phyloP scores from a whole-genome alignment of 2,113 vertebrate species.

The Hemiscyllium ocellatum region DNA sequence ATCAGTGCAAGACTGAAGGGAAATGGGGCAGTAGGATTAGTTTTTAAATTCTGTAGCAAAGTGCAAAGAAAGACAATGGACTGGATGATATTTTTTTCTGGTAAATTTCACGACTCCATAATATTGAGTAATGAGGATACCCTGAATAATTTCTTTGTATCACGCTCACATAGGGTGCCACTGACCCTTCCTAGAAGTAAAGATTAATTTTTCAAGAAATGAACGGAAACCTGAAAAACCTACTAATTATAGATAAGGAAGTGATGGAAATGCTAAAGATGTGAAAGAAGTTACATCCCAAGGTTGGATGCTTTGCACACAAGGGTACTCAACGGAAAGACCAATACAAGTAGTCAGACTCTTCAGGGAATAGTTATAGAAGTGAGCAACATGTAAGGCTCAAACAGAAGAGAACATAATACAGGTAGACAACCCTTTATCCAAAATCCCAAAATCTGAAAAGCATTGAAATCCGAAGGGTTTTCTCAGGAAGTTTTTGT shows the following conservation, averaged over 20 bases:
- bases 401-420: background rate
- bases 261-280: conserved; percentile 1
- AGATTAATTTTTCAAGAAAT: background rate
- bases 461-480: too few species aligned
- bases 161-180: background rate
- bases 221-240: background rate
- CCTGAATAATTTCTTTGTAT: too few species aligned
- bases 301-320: background rate
- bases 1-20: background rate
- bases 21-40: background rate
- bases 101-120: too few species aligned
- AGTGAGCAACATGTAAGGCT: background rate
- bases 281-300: background rate
- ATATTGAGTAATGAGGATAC: too few species aligned
- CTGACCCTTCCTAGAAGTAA: background rate
- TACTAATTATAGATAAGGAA: background rate
- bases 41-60: background rate
- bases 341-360: background rate
- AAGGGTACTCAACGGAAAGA: background rate
- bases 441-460: too few species aligned
- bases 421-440: too few species aligned
- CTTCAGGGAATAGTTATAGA: background rate
- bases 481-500: too few species aligned
- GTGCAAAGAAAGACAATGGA: background rate
- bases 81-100: background rate